Conservation (phyloP, 2,888 invertebrate species). For the Allophyes oxyacanthae region DNA sequence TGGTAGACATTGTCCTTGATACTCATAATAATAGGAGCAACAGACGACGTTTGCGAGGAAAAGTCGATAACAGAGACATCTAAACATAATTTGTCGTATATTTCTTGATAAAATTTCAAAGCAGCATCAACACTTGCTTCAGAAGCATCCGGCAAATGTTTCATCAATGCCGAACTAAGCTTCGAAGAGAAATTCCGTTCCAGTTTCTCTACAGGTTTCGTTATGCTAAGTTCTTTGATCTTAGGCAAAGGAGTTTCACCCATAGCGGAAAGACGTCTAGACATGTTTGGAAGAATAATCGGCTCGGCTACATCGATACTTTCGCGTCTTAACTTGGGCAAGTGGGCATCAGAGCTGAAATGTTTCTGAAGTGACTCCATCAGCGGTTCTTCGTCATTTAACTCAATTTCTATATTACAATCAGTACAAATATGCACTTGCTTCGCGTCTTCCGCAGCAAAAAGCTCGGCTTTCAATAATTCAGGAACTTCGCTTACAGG, state of each 20-base stretch:
- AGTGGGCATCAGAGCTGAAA: slow-evolving; percentile 78
- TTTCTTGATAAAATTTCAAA: slow-evolving; percentile 77
- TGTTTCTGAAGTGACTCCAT: slow-evolving; percentile 85
- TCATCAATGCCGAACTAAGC: slow-evolving; percentile 74
- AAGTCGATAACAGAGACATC: slow-evolving; percentile 77
- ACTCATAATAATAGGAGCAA: slow-evolving; percentile 86
- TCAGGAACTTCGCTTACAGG: slow-evolving; percentile 85
- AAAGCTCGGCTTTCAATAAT: slow-evolving; percentile 77
- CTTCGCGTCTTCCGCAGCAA: slow-evolving; percentile 74
- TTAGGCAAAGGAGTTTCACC: slow-evolving; percentile 74
- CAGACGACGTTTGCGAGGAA: slow-evolving; percentile 77
- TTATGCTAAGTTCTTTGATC: slow-evolving; percentile 70
- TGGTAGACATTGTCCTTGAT: slow-evolving; percentile 86
- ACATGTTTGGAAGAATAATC: slow-evolving; percentile 81
- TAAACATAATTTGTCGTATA: slow-evolving; percentile 75
- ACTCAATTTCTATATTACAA: slow-evolving; percentile 81
- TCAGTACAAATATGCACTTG: slow-evolving; percentile 86
- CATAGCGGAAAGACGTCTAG: slow-evolving; percentile 78
- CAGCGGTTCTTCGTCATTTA: slow-evolving; percentile 81
- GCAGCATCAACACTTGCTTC: slow-evolving; percentile 81
- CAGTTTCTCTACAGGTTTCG: slow-evolving; percentile 75
- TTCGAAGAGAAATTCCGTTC: slow-evolving; percentile 75
- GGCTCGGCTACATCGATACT: slow-evolving; percentile 84
- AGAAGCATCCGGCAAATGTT: slow-evolving; percentile 81
- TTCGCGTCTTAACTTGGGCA: slow-evolving; percentile 80